Percentiles rank a stretch among this genome's conserved stretches.
These are phyloP conservation scores for Chloroclystis v-ata DNA, from an alignment of 2,888 invertebrate species.

Conservation along the genomic window DNA sequence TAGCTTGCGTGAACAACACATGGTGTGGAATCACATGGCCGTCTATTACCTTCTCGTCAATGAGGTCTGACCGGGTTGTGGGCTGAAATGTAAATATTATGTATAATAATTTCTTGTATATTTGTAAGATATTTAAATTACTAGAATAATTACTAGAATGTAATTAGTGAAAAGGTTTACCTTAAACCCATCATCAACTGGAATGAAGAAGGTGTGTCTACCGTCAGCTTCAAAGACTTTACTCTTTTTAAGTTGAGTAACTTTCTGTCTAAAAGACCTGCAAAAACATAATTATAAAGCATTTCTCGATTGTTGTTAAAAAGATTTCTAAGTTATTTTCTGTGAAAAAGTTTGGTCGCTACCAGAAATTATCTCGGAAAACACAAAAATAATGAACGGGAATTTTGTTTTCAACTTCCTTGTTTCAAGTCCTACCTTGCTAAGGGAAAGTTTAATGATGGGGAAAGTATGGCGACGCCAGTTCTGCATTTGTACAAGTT, in stretches of 20 bases:
- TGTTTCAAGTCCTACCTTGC: neutral
- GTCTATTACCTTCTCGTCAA: slow-evolving; percentile 91
- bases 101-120: neutral
- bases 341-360: neutral
- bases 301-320: no score
- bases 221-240: slow-evolving; percentile 87
- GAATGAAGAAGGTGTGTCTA: slow-evolving; percentile 92
- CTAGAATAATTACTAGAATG: no score
- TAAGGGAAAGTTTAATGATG: slow-evolving; percentile 33
- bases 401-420: neutral
- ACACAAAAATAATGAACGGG: neutral
- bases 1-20: slow-evolving; percentile 91
- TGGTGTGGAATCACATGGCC: slow-evolving; percentile 93
- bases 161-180: no score
- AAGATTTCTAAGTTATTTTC: no score
- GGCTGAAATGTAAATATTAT: slow-evolving; percentile 65
- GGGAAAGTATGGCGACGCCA: slow-evolving; percentile 37
- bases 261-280: slow-evolving; percentile 87
- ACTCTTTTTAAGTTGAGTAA: slow-evolving; percentile 84
- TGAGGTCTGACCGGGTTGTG: slow-evolving; percentile 82
- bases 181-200: slow-evolving; percentile 93
- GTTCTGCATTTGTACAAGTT: slow-evolving; percentile 49
- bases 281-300: slow-evolving; percentile 36
- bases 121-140: neutral
- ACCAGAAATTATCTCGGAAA: neutral